Evolutionary conservation across 2,888 invertebrate genomes (phyloP).

Genomic region (Brachycybe producta): DNA sequence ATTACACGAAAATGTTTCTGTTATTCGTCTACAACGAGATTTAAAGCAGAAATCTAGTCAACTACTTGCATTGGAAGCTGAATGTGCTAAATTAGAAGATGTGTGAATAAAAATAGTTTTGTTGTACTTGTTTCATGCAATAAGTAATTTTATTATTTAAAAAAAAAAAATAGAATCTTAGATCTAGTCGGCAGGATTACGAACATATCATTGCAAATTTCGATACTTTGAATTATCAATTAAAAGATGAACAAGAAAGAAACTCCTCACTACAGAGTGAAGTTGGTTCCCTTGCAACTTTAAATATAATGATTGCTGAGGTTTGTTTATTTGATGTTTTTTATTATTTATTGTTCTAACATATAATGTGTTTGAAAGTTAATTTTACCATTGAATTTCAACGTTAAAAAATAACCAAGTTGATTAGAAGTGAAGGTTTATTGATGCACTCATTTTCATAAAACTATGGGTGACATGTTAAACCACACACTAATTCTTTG

Average conservation of each 20-base stretch:
- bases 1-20: conserved; percentile 36
- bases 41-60: conserved; percentile 35
- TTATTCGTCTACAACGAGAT: conserved; percentile 35
- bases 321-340: background rate
- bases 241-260: conserved; percentile 33
- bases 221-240: conserved; percentile 31
- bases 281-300: conserved; percentile 24
- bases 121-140: background rate
- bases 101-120: conserved; percentile 23
- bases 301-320: conserved; percentile 7
- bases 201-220: conserved; percentile 33
- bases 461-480: too few relatives aligned
- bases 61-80: conserved; percentile 30
- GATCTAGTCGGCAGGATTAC: conserved; percentile 30
- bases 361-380: background rate
- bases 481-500: too few relatives aligned
- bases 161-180: conserved; percentile 32
- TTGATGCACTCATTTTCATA: too few relatives aligned
- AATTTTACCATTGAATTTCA: background rate
- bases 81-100: conserved; percentile 32
- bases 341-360: background rate
- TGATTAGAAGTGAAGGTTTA: too few relatives aligned
- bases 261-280: conserved; percentile 31
- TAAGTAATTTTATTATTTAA: background rate
- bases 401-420: too few relatives aligned